phyloP scores from a whole-genome alignment of 2,113 vertebrate genomes.

The Pelusios castaneus region DNA sequence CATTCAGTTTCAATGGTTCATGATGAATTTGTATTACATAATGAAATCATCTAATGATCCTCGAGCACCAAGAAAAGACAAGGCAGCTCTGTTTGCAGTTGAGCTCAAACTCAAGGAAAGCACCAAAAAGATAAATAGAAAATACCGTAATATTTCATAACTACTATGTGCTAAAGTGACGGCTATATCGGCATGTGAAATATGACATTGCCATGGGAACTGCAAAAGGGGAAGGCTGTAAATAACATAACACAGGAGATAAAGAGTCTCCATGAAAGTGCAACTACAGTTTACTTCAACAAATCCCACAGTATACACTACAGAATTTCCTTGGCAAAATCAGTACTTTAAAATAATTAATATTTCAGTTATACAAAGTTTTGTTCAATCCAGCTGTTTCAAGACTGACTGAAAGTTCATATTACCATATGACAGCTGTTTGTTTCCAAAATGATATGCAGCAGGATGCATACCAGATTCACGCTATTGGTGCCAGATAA shows the following conservation, averaged over 20 bases:
- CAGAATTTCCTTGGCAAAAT: not conserved
- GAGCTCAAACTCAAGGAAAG: not conserved
- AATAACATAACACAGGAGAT: constrained; percentile 13
- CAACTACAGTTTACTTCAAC: constrained; percentile 18
- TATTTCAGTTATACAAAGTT: not conserved
- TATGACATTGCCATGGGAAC: not conserved
- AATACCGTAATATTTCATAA: constrained; percentile 17
- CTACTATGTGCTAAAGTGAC: not conserved
- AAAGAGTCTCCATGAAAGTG: not conserved
- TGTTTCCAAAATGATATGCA: not conserved
- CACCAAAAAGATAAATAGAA: not conserved
- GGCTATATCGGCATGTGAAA: not conserved
- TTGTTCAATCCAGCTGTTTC: not conserved
- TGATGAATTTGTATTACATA: constrained; percentile 11
- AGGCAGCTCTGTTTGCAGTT: constrained; percentile 2
- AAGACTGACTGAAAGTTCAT: not conserved
- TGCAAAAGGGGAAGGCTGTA: not conserved
- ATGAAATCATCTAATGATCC: constrained; percentile 30
- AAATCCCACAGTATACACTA: not conserved
- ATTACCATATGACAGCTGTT: not conserved
- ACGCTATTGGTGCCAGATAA: not conserved
- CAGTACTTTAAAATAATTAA: not conserved
- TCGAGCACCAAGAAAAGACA: not conserved
- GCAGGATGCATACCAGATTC: not conserved
- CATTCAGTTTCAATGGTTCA: constrained; percentile 42